These are phyloP conservation scores for Lepidocyrtinus sp. DNA, from an alignment of 2,888 invertebrate genomes.

Conservation along the genomic window DNA sequence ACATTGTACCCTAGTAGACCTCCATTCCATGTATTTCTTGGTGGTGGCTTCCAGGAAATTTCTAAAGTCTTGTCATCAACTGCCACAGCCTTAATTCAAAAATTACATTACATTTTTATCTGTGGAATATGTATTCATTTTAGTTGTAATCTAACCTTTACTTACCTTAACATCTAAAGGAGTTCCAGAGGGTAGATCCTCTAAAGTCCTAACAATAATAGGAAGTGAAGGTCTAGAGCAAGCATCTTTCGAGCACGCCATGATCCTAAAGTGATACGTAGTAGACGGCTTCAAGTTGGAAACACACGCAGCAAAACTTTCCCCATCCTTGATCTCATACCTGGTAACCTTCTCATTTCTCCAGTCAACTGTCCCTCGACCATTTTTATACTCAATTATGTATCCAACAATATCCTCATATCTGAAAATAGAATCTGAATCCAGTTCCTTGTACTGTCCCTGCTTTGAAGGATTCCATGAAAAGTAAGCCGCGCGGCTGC, in stretches of 20 bases:
- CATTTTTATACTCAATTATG: constrained; percentile 57
- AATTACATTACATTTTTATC: background rate
- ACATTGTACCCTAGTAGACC: constrained; percentile 59
- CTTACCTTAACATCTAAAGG: constrained; percentile 50
- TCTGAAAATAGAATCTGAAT: background rate
- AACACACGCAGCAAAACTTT: constrained; percentile 33
- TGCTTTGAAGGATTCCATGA: constrained; percentile 35
- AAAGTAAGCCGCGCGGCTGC: constrained; percentile 43
- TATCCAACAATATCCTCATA: constrained; percentile 45
- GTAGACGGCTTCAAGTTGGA: constrained; percentile 55
- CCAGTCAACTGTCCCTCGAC: constrained; percentile 39
- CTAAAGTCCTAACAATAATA: constrained; percentile 45
- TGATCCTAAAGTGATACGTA: constrained; percentile 55
- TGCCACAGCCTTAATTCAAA: background rate
- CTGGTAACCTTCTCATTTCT: constrained; percentile 35
- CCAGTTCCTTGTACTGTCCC: background rate
- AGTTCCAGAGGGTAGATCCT: constrained; percentile 53
- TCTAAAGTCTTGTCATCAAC: constrained; percentile 39
- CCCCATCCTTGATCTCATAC: constrained; percentile 47
- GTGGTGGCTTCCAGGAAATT: constrained; percentile 62
- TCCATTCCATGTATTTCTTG: constrained; percentile 58
- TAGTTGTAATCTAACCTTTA: too few relatives aligned
- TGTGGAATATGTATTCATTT: too few relatives aligned
- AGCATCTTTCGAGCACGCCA: constrained; percentile 38
- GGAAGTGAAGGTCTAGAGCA: constrained; percentile 46